Percentiles rank a stretch among this genome's conserved stretches.
phyloP scores from a whole-genome alignment of 2,888 invertebrate species.

The Kuschelorhynchus macadamiae region DNA sequence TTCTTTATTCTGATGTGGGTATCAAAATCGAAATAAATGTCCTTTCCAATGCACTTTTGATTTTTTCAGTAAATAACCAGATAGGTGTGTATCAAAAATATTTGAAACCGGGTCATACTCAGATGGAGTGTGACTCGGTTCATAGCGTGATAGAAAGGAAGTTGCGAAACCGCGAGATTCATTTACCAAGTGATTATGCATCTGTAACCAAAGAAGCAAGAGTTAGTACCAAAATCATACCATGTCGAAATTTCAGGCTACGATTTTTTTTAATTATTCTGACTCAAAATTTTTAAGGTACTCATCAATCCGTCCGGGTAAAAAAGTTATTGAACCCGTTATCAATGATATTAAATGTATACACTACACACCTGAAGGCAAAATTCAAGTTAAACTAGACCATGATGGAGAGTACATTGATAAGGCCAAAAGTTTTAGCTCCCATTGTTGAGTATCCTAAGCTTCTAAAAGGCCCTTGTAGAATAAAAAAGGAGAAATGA shows the following conservation, averaged over 20 bases:
- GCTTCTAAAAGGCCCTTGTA: not conserved
- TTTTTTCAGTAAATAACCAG: too few species aligned
- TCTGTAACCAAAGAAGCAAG: not conserved
- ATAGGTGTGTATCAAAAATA: too few species aligned
- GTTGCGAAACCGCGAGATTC: too few species aligned
- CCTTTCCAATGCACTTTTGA: too few species aligned
- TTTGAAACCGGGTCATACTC: too few species aligned
- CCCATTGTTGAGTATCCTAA: too few species aligned
- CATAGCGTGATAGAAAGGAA: too few species aligned
- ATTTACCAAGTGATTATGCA: conserved; percentile 2
- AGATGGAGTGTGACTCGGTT: too few species aligned
- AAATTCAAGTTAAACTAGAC: not conserved
- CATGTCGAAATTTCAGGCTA: not conserved
- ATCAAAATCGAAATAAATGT: conserved; percentile 42
- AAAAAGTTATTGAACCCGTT: conserved; percentile 20
- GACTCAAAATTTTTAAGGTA: not conserved
- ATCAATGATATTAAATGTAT: conserved; percentile 26
- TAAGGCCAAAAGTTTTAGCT: not conserved
- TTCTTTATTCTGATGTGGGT: conserved; percentile 14
- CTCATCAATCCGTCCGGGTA: not conserved
- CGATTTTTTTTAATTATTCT: not conserved
- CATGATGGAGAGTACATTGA: not conserved
- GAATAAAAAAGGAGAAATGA: conserved; percentile 25
- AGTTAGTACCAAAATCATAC: not conserved
- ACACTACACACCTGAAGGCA: not conserved